Evolutionary conservation across 2,113 vertebrate genomes (phyloP).

Genomic region (Pampusana beccarii): DNA sequence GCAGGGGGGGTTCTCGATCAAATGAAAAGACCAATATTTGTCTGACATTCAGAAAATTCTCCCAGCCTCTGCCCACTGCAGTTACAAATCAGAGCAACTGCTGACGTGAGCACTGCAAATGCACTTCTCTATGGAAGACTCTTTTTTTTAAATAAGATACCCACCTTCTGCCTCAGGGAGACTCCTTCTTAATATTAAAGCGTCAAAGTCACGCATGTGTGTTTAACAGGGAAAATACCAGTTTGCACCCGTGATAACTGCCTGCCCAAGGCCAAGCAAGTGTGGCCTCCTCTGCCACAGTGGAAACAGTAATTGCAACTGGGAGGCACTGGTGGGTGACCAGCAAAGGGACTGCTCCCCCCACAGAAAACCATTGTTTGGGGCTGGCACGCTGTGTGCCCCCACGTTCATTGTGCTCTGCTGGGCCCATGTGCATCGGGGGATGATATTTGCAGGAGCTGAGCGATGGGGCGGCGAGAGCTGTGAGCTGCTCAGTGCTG

Average conservation of each 20-base stretch:
- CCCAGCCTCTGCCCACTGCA: neutral
- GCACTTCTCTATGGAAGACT: neutral
- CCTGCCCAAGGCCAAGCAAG: neutral
- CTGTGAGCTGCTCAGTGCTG: neutral
- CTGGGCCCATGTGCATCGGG: neutral
- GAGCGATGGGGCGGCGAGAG: neutral
- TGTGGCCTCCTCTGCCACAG: neutral
- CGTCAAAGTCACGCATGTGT: neutral
- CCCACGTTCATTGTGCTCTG: neutral
- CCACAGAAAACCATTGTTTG: neutral
- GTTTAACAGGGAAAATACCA: neutral
- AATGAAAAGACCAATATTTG: neutral
- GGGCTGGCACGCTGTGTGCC: neutral
- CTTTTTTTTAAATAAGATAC: neutral
- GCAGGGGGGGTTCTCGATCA: neutral
- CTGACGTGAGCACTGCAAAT: neutral
- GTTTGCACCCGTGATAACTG: fast-evolving
- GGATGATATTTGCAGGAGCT: neutral
- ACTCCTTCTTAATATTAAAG: neutral
- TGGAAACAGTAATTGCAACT: neutral
- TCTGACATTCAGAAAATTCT: neutral
- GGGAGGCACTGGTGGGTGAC: fast-evolving
- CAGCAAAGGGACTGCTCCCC: neutral
- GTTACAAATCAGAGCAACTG: neutral
- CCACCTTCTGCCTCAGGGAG: neutral